Evolutionary conservation across 2,888 invertebrate species (phyloP).

Genomic region (Oscheius onirici): DNA sequence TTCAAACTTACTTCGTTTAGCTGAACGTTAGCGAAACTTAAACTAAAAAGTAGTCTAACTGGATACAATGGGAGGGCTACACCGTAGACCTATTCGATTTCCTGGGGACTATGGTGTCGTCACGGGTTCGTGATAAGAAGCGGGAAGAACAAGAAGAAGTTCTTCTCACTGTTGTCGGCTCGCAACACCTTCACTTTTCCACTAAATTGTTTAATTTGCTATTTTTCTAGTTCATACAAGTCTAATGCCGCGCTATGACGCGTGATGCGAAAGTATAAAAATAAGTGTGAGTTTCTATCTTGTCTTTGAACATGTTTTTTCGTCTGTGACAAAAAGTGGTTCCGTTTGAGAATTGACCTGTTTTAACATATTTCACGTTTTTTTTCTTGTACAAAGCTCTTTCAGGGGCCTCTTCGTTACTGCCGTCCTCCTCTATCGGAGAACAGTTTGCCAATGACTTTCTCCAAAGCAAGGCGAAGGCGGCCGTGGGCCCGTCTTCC

Average conservation of each 20-base stretch:
- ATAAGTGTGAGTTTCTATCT: slow-evolving; percentile 15
- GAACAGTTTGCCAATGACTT: slow-evolving; percentile 66
- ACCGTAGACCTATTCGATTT: neutral
- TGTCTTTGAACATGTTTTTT: no score
- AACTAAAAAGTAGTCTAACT: neutral
- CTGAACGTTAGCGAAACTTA: neutral
- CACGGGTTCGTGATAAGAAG: slow-evolving; percentile 19
- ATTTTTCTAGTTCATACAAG: neutral
- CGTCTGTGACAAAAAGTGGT: no score
- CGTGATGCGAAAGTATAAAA: slow-evolving; percentile 30
- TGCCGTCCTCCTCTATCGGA: slow-evolving; percentile 49
- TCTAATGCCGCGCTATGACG: slow-evolving; percentile 24
- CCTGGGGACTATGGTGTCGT: neutral
- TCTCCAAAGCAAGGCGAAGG: slow-evolving; percentile 48
- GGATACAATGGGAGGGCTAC: slow-evolving; percentile 4
- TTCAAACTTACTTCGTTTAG: neutral
- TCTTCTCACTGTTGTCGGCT: neutral
- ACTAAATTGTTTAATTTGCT: neutral
- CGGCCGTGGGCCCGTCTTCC: slow-evolving; percentile 53
- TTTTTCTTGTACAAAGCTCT: no score
- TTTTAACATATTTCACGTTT: no score
- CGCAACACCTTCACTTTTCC: neutral
- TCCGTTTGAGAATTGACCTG: no score
- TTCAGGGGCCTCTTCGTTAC: slow-evolving; percentile 38
- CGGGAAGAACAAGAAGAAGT: neutral